A percentile compares a stretch with the other conserved stretches of the same genome.
phyloP scores from a whole-genome alignment of 2,797 vertebrate species.

The Schizopygopsis pylzovi region DNA sequence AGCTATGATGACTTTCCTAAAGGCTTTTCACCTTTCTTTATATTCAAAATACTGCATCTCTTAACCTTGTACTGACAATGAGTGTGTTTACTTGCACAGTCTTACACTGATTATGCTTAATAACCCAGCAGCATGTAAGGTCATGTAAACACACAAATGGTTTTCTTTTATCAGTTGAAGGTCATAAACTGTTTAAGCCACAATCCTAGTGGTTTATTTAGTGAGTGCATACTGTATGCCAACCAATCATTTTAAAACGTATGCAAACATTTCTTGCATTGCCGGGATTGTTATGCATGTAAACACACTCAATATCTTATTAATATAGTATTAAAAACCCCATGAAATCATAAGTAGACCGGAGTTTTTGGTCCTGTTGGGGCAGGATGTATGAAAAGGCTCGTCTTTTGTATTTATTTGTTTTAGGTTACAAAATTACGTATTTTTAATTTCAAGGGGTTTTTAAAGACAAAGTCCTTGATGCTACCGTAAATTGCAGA shows the following conservation, averaged over 20 bases:
- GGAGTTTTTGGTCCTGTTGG: background rate
- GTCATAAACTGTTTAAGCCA: background rate
- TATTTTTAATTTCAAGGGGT: background rate
- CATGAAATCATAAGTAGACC: background rate
- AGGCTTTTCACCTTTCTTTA: conserved; percentile 15
- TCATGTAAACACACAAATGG: conserved; percentile 3
- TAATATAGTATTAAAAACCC: background rate
- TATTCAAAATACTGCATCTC: conserved; percentile 29
- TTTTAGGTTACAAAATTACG: background rate
- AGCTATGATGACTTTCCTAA: conserved; percentile 19
- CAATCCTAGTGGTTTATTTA: background rate
- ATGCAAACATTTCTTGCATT: background rate
- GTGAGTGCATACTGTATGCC: background rate
- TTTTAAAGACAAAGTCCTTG: conserved; percentile 19
- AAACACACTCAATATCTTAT: conserved; percentile 19
- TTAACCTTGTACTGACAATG: conserved; percentile 15
- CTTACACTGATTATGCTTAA: conserved; percentile 18
- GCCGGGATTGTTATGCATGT: background rate
- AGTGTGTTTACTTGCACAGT: conserved; percentile 26
- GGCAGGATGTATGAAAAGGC: background rate
- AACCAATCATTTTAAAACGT: background rate
- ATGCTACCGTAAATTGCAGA: conserved; percentile 38
- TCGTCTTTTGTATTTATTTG: background rate
- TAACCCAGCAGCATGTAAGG: conserved; percentile 6
- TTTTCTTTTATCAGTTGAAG: background rate